Base-by-base conservation (phyloP, 2,888 invertebrate genomes). In the Drosophila aldrichi region DNA sequence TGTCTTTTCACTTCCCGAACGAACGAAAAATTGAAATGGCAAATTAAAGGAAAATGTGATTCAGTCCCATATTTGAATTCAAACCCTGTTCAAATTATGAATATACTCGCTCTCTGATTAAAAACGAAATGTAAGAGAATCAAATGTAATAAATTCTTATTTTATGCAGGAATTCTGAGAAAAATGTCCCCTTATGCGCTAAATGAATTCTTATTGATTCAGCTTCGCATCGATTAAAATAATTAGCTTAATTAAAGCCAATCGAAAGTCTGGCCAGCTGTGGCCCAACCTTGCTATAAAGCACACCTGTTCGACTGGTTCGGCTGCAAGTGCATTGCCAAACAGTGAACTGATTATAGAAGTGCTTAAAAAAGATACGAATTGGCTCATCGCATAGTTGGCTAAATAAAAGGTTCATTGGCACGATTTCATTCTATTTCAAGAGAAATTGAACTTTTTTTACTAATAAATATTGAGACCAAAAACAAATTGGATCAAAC, bases 371-470 rank as follows among this genome's bases (percentile, higher is more conserved):
- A 51, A 60, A 54, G 25, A 58, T 41, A 51, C 40, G 14, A 38
- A 43, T 66, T 72, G 56, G 59, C 72, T 60, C 12, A 29, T 7
- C 7, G 14, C 40, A 20, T 38, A 41, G 36, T 59, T 73, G 68
- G 57, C 73, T 12, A 54, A 62, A 57, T 46, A 22, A 51, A 61
- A 58, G 55, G 74, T 74, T 74, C 75, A 74, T 70, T 74, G 75
- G 70, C 74, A 55, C 25, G 40, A 22, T 34, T 12, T 2, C 8
- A 25, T 38, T 38, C 34, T 32, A 36, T 34, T 34, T 51, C 12
- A 8, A 20, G 16, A 16, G 22, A 36, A 36, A 5, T 49, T 14
- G 12, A 20, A 34, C 2, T 49, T n/a, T n/a, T n/a, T n/a, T n/a
- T n/a, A n/a, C n/a, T n/a, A n/a, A n/a, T n/a, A n/a, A n/a, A n/a